Evolutionary conservation across 2,797 vertebrate genomes (phyloP), one percentile per base, ranked within the genome.

Genomic region (Natrix natrix): DNA sequence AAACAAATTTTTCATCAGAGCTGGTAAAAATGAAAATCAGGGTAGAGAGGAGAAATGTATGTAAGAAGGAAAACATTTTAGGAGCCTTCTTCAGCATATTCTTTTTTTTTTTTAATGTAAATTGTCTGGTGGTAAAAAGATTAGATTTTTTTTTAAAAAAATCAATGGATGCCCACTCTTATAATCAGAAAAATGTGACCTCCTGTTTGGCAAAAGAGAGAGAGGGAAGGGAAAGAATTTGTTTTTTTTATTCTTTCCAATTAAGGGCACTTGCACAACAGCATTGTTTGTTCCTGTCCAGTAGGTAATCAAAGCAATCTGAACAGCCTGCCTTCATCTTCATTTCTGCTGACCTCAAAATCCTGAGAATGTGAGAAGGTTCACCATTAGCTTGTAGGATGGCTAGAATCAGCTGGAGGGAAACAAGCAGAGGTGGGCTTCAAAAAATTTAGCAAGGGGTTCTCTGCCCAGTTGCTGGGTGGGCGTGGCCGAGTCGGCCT

Each of bases 11-110:
- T 91, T 93, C 90, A 91, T 66, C 93, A 89, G 57, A 86, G 69
- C 86, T 78, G 17, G 17, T 91, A 69, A 91, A 93, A 91, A 91
- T 89, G 57, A 86, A 74, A 91, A 89, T 63, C 61, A 57, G 54
- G 26, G 12, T 89, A 32, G 22, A 93, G 61, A 26, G 69, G 57
- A 89, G 52, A 69, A 91, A 89, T 59, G 32, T 37, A 63, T 91
- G 87, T 93, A 69, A 91, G 86, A 91, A 91, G 87, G 69, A 91
- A 91, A 93, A 89, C 63, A 88, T 93, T 93, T 93, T 20, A 89
- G 92, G 66, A 89, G 66, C 66, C 24, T 89, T 86, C 87, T 57
- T 93, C 61, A 74, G 66, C 88, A 91, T 93, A 87, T 89, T 93
- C 57, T 63, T 91, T 48, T 90, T 28, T 28, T 93, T 91, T 89